A percentile compares a stretch with the other conserved stretches of the same genome.
Conservation (phyloP, 2,113 vertebrate genomes). For the Tringa solitaria region DNA sequence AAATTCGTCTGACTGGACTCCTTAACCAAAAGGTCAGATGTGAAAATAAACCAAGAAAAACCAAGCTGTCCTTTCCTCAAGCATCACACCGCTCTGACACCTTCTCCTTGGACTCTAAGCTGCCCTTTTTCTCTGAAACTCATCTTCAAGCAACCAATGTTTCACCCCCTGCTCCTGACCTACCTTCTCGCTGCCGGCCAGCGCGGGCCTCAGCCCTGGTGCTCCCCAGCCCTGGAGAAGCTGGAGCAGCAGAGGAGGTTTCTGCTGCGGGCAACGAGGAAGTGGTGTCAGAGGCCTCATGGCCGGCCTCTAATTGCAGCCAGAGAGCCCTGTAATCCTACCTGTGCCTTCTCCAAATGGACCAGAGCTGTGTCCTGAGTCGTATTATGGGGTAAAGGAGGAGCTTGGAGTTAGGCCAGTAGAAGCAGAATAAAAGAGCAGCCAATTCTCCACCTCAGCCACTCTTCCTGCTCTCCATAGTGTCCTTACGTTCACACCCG, state of each 20-base stretch:
- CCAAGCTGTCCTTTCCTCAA: neutral
- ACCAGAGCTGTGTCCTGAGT: neutral
- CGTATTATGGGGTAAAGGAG: neutral
- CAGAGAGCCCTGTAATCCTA: neutral
- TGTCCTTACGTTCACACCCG: neutral
- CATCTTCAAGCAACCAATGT: neutral
- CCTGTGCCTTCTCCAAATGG: neutral
- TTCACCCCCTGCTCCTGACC: neutral
- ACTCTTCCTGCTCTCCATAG: neutral
- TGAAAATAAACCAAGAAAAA: conserved; percentile 34
- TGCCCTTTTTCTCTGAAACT: neutral
- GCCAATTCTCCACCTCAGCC: neutral
- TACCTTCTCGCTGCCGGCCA: neutral
- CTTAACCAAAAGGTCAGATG: conserved; percentile 22
- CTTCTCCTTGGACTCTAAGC: neutral
- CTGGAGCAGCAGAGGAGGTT: neutral
- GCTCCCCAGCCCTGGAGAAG: neutral
- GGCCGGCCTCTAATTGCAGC: neutral
- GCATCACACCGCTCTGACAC: neutral
- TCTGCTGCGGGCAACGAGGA: neutral
- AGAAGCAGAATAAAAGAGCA: neutral
- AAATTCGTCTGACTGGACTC: neutral
- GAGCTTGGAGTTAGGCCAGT: neutral
- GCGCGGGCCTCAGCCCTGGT: neutral
- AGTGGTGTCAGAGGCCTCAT: neutral